Conservation (phyloP, 35 echinoderm and acorn worm genomes). For the Ophiothrix spiculata region DNA sequence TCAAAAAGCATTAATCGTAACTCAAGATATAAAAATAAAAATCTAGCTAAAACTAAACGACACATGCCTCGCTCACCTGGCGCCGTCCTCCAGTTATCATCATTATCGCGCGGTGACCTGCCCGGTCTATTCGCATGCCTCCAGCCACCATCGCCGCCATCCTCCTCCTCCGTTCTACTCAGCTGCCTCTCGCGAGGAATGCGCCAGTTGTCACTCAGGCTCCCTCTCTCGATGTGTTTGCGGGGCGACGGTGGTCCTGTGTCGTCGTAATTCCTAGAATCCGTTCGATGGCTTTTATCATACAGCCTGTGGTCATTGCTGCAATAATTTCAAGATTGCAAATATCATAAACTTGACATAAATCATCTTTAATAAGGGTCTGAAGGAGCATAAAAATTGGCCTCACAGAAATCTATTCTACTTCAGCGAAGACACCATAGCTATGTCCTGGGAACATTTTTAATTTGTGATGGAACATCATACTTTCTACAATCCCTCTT, state of each 20-base stretch:
- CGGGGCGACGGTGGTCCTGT: constrained; percentile 60
- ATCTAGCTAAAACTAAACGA: not conserved
- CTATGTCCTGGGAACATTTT: no score
- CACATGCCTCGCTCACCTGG: not conserved
- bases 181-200: constrained; percentile 29
- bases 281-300: constrained; percentile 38
- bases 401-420: no score
- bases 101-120: constrained; percentile 39
- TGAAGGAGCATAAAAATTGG: no score
- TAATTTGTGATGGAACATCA: no score
- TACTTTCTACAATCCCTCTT: no score
- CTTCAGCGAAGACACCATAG: no score
- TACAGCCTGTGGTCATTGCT: constrained; percentile 7
- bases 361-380: no score
- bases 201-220: constrained; percentile 94
- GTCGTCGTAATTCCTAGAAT: constrained; percentile 66
- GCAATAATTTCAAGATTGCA: not conserved
- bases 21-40: not conserved
- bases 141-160: constrained; percentile 62
- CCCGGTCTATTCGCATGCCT: constrained; percentile 45
- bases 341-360: not conserved
- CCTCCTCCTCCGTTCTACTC: constrained; percentile 65
- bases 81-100: constrained; percentile 74
- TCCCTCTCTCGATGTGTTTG: constrained; percentile 82
- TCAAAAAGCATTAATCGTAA: not conserved